phyloP scores from a whole-genome alignment of 2,113 vertebrate species.

The Dinomys branickii region DNA sequence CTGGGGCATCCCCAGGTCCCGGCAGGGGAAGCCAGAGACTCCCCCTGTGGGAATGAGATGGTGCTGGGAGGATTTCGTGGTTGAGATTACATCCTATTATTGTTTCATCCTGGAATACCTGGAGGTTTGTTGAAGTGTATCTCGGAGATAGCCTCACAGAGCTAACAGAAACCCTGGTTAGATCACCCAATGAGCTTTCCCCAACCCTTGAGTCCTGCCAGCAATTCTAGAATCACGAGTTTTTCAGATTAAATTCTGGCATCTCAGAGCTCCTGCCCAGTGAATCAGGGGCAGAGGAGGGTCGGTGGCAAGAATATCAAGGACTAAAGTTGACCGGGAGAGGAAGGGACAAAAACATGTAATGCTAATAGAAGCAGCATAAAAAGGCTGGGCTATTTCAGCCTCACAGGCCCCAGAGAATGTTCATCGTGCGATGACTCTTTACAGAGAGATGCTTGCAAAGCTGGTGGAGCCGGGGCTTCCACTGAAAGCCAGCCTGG shows the following conservation, averaged over 20 bases:
- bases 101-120: not conserved
- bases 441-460: conserved; percentile 16
- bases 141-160: not conserved
- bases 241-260: not conserved
- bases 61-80: not conserved
- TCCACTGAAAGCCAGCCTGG: not conserved
- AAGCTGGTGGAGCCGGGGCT: conserved; percentile 49
- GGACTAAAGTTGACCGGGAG: not conserved
- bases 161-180: not conserved
- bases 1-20: not conserved
- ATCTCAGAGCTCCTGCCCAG: not conserved
- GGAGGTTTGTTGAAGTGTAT: not conserved
- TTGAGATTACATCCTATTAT: not conserved
- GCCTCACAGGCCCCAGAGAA: not conserved
- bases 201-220: not conserved
- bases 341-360: not conserved
- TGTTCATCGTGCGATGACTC: conserved; percentile 33
- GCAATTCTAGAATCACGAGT: not conserved
- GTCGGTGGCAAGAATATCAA: not conserved
- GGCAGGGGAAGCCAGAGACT: not conserved
- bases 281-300: not conserved
- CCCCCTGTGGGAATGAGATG: not conserved
- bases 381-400: not conserved
- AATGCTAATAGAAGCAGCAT: not conserved
- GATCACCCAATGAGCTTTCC: not conserved